Percentiles rank a stretch among this genome's conserved stretches.
phyloP scores from a whole-genome alignment of 2,797 vertebrate genomes.

The Xerus rutilus region DNA sequence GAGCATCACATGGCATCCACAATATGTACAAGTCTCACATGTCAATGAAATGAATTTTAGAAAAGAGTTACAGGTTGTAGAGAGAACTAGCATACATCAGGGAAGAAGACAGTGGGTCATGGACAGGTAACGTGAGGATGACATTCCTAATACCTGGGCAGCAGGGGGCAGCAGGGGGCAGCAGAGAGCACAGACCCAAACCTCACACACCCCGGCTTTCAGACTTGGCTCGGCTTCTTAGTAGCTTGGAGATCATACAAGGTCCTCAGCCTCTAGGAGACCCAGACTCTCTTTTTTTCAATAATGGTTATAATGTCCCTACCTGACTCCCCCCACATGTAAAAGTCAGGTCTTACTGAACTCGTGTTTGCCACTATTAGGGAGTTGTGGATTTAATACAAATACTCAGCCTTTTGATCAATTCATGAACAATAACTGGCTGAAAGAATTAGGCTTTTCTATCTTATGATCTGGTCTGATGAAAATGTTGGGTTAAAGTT shows the following conservation, averaged over 20 bases:
- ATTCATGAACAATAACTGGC: background rate
- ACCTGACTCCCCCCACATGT: background rate
- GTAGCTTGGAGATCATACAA: background rate
- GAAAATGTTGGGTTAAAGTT: background rate
- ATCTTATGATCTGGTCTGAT: background rate
- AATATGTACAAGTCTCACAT: background rate
- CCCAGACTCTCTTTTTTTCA: background rate
- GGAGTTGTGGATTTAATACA: background rate
- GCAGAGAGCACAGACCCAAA: background rate
- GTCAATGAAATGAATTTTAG: background rate
- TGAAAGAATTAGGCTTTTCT: background rate
- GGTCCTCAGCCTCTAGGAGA: background rate
- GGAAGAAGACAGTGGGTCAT: background rate
- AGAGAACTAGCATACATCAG: background rate
- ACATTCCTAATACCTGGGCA: background rate
- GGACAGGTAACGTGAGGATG: background rate
- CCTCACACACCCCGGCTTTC: fast-evolving
- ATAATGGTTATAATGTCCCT: background rate
- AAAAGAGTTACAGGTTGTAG: background rate
- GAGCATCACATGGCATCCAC: no score
- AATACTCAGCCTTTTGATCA: background rate
- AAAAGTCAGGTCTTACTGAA: background rate
- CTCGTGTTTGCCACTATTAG: background rate
- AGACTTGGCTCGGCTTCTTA: background rate
- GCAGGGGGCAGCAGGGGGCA: background rate